phyloP scores from a whole-genome alignment of 2,888 invertebrate species.

The Endomychus coccineus region DNA sequence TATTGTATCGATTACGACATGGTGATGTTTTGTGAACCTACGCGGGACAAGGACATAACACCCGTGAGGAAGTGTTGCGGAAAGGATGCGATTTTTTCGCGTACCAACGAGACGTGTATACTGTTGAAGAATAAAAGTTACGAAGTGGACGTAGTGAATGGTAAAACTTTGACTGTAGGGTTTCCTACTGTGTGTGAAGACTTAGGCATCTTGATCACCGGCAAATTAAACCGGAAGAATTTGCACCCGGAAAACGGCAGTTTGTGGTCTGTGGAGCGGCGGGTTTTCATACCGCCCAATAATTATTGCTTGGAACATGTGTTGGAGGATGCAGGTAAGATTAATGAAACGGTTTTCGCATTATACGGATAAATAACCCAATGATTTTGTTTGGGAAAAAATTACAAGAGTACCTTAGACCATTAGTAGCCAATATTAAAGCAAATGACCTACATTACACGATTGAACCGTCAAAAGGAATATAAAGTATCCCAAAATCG shows the following conservation, averaged over 20 bases:
- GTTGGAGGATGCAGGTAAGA: slow-evolving; percentile 41
- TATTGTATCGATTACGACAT: slow-evolving; percentile 64
- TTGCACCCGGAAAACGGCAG: slow-evolving; percentile 46
- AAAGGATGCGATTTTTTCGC: slow-evolving; percentile 54
- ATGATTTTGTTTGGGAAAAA: background rate
- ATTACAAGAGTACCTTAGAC: too few relatives aligned
- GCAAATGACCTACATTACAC: too few relatives aligned
- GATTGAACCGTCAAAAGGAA: too few relatives aligned
- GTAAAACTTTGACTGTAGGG: slow-evolving; percentile 31
- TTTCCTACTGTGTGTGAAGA: slow-evolving; percentile 45
- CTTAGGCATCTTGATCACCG: slow-evolving; percentile 42
- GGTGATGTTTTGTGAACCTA: slow-evolving; percentile 54
- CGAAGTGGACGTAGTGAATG: slow-evolving; percentile 33
- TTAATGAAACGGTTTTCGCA: background rate
- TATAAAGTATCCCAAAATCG: too few relatives aligned
- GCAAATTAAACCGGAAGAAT: slow-evolving; percentile 11
- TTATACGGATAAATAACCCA: slow-evolving; percentile 2
- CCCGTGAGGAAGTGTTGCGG: slow-evolving; percentile 62
- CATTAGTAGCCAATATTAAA: too few relatives aligned
- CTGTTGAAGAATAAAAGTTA: slow-evolving; percentile 34
- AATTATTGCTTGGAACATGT: slow-evolving; percentile 46
- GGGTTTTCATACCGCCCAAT: slow-evolving; percentile 40
- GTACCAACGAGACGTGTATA: slow-evolving; percentile 47
- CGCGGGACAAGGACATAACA: slow-evolving; percentile 31
- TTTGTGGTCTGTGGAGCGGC: slow-evolving; percentile 44